Base-by-base conservation (phyloP, 2,113 vertebrate genomes). In the Nycticryphes semicollaris region DNA sequence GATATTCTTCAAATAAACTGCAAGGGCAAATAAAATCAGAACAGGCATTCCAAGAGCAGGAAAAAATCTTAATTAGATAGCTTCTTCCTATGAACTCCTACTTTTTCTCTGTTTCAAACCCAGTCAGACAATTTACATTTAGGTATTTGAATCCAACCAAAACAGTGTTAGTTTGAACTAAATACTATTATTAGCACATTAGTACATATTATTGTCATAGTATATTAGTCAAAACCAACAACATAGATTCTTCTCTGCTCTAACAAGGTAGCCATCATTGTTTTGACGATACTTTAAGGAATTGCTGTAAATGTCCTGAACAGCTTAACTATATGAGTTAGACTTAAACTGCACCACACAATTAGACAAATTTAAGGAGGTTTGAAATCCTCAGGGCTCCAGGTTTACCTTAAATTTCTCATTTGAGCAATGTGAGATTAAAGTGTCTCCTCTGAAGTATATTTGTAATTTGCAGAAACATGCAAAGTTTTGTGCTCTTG, bases 1-100 rank as follows among this genome's bases (percentile, higher is more conserved):
- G 53, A 69, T 87, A 73, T 48, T 73, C 74, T 93, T 91, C 82
- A 90, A 87, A 93, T 53, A 87, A 91, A 48, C 30, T 76, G 33
- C 39, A 81, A 79, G 24, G 78, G 45, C 45, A 96, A 95, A 83
- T 85, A 87, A 76, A 94, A 76, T 75, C 70, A 62, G 77, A 86
- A 37, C 21, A 73, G 9, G 18, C 4, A 17, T 90, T 86, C 67
- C 19, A 80, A 87, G 87, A 86, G 53, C 11, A 78, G 47, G 37
- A 91, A 95, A 11, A 47, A 92, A 76, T 83, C 31, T 77, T 87
- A 33, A 69, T 77, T 74, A 76, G 50, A 27, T 39, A 69, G 5
- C 9, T 86, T 63, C 33, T 62, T 91, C 30, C 50, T 54, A 21
- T 66, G 74, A 85, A 83, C 9, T 79, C 48, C 13, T 85, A 48